Evolutionary conservation across 2,888 invertebrate species (phyloP), one percentile per base, ranked within the genome.

Genomic region (Galerucella calmariensis): DNA sequence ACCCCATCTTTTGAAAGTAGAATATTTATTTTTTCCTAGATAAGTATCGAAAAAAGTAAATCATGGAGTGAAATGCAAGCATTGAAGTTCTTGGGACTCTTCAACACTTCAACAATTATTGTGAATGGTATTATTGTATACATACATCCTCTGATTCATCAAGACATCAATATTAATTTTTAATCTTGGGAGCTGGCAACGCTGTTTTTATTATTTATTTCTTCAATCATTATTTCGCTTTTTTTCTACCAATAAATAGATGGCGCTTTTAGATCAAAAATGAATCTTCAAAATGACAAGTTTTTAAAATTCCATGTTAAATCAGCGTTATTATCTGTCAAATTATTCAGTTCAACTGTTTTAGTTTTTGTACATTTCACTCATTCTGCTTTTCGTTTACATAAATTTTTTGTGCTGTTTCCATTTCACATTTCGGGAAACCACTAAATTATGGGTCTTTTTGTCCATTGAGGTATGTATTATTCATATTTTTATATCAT

Each of bases 341-440:
- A 53, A 59, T 65, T 63, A 53, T 65, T 66, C 63, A 72, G 66
- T 66, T 74, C 77, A 76, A 69, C 76, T 78, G 76, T 78, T 78
- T 74, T 69, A 73, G 27, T 72, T 72, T 73, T 77, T 75, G 72
- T 68, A 73, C 73, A 71, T 78, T 73, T 67, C 77, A 70, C 73
- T 76, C 73, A 73, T 73, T 76, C 73, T 71, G 73, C 71, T 66
- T 73, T 75, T 72, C 72, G 76, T 72, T 71, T 68, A 71, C 76
- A 77, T 77, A 76, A 78, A 78, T 75, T 78, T 78, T 75, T 77
- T 74, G 78, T 78, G 78, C 74, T 63, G 72, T 73, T 74, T 75
- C 73, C 78, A 75, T 74, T 74, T 71, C 69, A 65, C 72, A 72
- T 74, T 74, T 72, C 69, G 72, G 69, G 69, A 69, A 75, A 66